Conservation (phyloP, 2,797 vertebrate genomes). For the Pterois miles region DNA sequence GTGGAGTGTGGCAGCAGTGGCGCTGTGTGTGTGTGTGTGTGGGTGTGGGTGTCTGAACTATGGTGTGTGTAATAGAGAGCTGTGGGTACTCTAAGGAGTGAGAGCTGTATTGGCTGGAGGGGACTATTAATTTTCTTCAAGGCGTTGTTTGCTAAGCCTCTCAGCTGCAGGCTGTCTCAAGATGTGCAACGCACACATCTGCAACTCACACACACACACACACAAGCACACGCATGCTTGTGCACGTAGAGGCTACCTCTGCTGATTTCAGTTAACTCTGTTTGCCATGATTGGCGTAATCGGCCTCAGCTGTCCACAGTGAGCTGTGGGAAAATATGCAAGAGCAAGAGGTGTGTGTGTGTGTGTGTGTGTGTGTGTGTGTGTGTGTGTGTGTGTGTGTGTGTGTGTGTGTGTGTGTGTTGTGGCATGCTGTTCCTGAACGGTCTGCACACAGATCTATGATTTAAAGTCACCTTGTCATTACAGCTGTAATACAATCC, state of each 20-base stretch:
- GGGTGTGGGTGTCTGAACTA: too few relatives aligned
- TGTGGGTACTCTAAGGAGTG: constrained; percentile 17
- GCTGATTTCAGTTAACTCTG: constrained; percentile 49
- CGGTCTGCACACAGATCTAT: constrained; percentile 27
- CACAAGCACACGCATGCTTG: neutral
- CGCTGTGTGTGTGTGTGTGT: constrained; percentile 1
- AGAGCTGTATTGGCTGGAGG: constrained; percentile 35
- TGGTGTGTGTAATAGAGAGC: neutral
- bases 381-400: neutral
- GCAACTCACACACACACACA: constrained; percentile 22
- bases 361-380: neutral
- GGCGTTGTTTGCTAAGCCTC: constrained; percentile 47
- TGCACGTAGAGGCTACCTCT: constrained; percentile 19
- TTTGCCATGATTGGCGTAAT: constrained; percentile 49
- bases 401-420: neutral
- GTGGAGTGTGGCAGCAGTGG: constrained; percentile 15
- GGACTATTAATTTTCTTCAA: constrained; percentile 64
- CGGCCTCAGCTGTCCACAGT: constrained; percentile 49
- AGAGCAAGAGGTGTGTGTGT: neutral
- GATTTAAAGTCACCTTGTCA: constrained; percentile 47
- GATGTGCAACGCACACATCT: neutral
- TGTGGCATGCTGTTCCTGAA: constrained; percentile 13
- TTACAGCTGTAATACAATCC: constrained; percentile 28
- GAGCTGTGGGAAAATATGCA: constrained; percentile 55
- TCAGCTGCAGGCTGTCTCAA: constrained; percentile 51